These are phyloP conservation scores for Dendrolimus punctatus DNA, from an alignment of 1,140 invertebrate genomes.

Conservation along the genomic window DNA sequence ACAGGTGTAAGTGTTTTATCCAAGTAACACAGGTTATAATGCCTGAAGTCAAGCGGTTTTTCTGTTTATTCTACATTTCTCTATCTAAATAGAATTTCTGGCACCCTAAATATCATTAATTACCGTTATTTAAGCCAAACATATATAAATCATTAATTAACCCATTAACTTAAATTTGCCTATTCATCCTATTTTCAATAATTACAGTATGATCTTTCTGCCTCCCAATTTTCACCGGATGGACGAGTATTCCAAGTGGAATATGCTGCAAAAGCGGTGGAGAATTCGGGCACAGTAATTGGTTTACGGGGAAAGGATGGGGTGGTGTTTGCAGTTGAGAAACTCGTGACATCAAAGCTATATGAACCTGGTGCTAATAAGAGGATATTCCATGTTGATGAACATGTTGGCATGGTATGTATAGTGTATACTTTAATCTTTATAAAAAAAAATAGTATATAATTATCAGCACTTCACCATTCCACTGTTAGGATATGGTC, in stretches of 20 bases:
- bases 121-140: too few species aligned
- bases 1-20: slow-evolving; percentile 84
- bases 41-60: too few species aligned
- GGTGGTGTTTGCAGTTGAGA: slow-evolving; percentile 98
- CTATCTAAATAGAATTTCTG: too few species aligned
- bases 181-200: slow-evolving; percentile 39
- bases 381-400: slow-evolving; percentile 94
- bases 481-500: too few species aligned
- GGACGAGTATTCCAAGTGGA: slow-evolving; percentile 99
- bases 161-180: slow-evolving; percentile 18
- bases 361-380: slow-evolving; percentile 96
- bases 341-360: slow-evolving; percentile 96
- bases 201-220: slow-evolving; percentile 97
- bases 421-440: too few species aligned
- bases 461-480: too few species aligned
- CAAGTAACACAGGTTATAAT: background rate
- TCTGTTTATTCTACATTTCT: too few species aligned
- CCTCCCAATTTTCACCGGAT: slow-evolving; percentile 99
- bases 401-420: slow-evolving; percentile 93
- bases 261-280: slow-evolving; percentile 99
- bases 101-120: too few species aligned
- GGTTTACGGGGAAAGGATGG: slow-evolving; percentile 96
- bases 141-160: background rate
- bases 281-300: slow-evolving; percentile 98
- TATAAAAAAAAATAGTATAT: too few species aligned